phyloP scores from a whole-genome alignment of 1,140 invertebrate species.

The Pachyrhynchus sulphureomaculatus region DNA sequence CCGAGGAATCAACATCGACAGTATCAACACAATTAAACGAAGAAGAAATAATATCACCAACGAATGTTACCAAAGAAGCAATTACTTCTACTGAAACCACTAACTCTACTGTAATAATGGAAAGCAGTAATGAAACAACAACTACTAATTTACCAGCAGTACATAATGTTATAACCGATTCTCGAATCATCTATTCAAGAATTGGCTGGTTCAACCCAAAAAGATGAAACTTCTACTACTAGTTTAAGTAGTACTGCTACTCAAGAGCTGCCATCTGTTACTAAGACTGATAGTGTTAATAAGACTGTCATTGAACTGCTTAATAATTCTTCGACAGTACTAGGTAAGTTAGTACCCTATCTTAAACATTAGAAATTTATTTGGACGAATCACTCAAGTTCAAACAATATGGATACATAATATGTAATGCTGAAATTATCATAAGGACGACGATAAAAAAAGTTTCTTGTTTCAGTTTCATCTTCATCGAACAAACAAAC shows the following conservation, averaged over 20 bases:
- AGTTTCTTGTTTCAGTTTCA: too few species aligned
- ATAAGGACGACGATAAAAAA: too few species aligned
- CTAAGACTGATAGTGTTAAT: background rate
- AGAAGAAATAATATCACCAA: conserved; percentile 3
- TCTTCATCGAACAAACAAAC: too few species aligned
- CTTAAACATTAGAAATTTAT: too few species aligned
- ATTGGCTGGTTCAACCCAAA: conserved; percentile 34
- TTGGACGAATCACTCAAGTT: too few species aligned
- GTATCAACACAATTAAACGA: background rate
- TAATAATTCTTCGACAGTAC: conserved; percentile 5
- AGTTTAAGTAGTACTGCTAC: conserved; percentile 28
- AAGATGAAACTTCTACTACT: conserved; percentile 31
- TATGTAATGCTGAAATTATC: too few species aligned
- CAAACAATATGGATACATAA: too few species aligned
- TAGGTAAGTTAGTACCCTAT: too few species aligned
- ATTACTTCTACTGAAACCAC: background rate
- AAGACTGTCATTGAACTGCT: background rate
- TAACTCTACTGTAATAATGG: background rate
- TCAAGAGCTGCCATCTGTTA: conserved; percentile 20
- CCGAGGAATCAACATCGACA: background rate
- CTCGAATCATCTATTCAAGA: conserved; percentile 45
- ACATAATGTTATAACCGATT: conserved; percentile 24
- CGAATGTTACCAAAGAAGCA: background rate
- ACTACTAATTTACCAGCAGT: background rate
- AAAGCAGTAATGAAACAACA: conserved; percentile 1